These are phyloP conservation scores for Aphelocoma coerulescens DNA, from an alignment of 2,113 vertebrate genomes.

Conservation along the genomic window DNA sequence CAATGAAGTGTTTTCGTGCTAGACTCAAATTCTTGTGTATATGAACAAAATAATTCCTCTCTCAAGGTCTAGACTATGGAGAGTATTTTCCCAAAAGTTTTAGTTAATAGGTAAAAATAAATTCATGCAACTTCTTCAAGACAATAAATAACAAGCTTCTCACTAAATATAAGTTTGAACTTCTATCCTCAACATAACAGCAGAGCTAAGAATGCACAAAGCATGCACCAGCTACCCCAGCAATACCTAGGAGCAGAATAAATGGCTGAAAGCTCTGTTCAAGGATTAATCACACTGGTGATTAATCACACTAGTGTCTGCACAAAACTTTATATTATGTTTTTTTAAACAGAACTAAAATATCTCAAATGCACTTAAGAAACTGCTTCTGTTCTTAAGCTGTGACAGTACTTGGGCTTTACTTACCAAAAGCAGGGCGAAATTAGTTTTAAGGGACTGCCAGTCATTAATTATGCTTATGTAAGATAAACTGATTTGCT, in stretches of 20 bases:
- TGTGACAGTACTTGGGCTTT: not conserved
- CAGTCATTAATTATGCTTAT: not conserved
- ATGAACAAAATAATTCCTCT: not conserved
- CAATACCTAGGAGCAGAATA: not conserved
- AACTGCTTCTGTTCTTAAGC: not conserved
- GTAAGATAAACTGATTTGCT: not conserved
- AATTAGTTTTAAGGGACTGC: not conserved
- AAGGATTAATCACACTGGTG: not conserved
- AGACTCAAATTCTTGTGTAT: not conserved
- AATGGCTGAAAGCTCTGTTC: not conserved
- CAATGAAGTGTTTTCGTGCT: not conserved
- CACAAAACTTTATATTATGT: not conserved
- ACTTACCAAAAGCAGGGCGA: not conserved
- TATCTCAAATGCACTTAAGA: not conserved
- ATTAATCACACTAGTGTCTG: not conserved
- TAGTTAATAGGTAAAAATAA: not conserved
- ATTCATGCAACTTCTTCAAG: not conserved
- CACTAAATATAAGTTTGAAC: not conserved
- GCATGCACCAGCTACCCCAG: not conserved
- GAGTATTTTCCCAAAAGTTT: not conserved
- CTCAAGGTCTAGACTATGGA: not conserved
- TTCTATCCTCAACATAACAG: not conserved
- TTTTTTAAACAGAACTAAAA: not conserved
- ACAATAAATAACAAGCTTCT: not conserved
- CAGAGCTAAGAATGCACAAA: not conserved